Base-by-base conservation (phyloP, 2,797 vertebrate genomes). In the Ptychobarbus kaznakovi region DNA sequence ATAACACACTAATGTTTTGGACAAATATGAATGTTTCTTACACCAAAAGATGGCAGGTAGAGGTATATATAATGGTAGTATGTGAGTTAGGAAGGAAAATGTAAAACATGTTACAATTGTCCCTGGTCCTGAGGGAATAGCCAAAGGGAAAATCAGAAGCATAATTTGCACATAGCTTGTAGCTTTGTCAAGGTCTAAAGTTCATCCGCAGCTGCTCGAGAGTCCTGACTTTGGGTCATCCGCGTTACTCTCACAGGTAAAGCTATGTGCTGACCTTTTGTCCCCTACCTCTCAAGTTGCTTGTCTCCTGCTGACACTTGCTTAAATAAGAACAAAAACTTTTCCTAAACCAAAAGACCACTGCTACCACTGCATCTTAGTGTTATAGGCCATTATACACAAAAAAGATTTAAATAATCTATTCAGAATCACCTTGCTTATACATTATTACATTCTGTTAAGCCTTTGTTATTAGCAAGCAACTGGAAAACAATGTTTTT, bases 281-380 rank as follows among this genome's bases (percentile, higher is more conserved):
- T 91, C 91, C 91, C 81, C 87, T 84, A 92, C 92, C 91, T 91
- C 92, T 92, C 87, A 16, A 2, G 90, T 92, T 93, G 91, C 89
- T 90, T 91, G 90, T 90, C 88, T 91, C 89, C 89, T 91, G 89
- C 46, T 63, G 90, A 38, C 86, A 91, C 86, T 89, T 89, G 77
- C 88, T 89, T 87, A 90, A 92, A 93, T 89, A 86, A 91, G 90
- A 91, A 86, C 86, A 86, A 88, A 93, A 91, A 86, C 87, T 89
- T 94, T 84, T 83, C 74, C 40, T 51, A 5, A 81, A 81, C 81
- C 15, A 51, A 84, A 51, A 51, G 51, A 80, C 35, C 88, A 88
- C 91, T 89, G 90, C 89, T 88, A 88, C 79, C 2, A 87, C 10
- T 44, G 69, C 73, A 32, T n/a, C 86, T 70, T 82, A 81, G 87